phyloP scores from a whole-genome alignment of 2,888 invertebrate genomes.

The Parelbella ahira region DNA sequence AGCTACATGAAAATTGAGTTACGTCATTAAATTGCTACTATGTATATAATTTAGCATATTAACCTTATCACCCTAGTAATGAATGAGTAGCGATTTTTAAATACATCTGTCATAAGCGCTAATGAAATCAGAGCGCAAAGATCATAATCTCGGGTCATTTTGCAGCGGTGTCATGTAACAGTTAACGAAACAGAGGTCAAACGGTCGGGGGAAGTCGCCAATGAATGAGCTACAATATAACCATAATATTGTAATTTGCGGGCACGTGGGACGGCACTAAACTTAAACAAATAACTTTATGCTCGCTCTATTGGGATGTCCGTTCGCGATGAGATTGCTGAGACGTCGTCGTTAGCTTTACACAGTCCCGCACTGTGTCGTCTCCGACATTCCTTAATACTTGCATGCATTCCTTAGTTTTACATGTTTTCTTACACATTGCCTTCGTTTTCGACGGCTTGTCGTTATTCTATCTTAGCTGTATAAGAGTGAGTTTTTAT shows the following conservation, averaged over 20 bases:
- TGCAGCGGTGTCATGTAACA: constrained; percentile 34
- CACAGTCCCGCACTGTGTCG: background rate
- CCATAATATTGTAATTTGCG: constrained; percentile 61
- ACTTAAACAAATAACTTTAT: constrained; percentile 79
- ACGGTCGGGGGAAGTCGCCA: constrained; percentile 51
- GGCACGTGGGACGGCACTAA: constrained; percentile 70
- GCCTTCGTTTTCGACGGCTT: too few relatives aligned
- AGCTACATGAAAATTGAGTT: too few relatives aligned
- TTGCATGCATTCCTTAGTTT: too few relatives aligned
- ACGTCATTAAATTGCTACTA: too few relatives aligned
- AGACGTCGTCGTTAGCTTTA: constrained; percentile 4
- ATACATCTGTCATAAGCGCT: constrained; percentile 9
- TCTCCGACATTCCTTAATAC: background rate
- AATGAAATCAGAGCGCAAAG: constrained; percentile 22
- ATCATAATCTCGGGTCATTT: constrained; percentile 29
- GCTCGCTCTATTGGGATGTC: constrained; percentile 75
- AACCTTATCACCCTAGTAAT: background rate
- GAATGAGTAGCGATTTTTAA: constrained; percentile 2
- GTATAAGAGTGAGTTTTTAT: too few relatives aligned
- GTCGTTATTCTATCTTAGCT: too few relatives aligned
- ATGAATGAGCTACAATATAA: constrained; percentile 61
- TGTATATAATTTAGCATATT: too few relatives aligned
- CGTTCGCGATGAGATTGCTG: constrained; percentile 45
- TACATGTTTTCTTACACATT: too few relatives aligned
- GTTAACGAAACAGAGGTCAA: constrained; percentile 35